Evolutionary conservation across 2,797 vertebrate species (phyloP).

Genomic region (Gymnothorax reevesii): DNA sequence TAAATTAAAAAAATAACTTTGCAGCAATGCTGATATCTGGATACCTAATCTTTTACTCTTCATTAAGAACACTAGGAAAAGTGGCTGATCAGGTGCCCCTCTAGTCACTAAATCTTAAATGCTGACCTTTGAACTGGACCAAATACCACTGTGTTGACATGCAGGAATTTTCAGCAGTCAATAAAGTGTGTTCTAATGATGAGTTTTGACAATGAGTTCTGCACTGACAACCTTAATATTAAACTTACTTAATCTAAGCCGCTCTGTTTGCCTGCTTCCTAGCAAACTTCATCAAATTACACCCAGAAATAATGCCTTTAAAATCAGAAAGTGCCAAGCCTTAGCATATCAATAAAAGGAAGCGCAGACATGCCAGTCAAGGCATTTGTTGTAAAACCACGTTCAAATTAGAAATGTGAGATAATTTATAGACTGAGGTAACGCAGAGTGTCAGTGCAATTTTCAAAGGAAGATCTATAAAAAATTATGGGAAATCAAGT

Average conservation of each 20-base stretch:
- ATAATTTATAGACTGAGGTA: background rate
- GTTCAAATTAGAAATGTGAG: too few relatives aligned
- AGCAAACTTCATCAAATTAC: background rate
- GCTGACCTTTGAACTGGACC: conserved; percentile 21
- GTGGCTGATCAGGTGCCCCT: background rate
- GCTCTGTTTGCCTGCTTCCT: background rate
- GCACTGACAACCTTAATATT: background rate
- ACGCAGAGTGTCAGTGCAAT: background rate
- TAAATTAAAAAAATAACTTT: background rate
- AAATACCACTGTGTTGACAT: background rate
- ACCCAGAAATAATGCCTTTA: background rate
- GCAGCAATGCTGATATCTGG: background rate
- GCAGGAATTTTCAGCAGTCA: conserved; percentile 9
- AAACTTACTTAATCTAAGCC: background rate
- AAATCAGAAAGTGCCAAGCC: background rate
- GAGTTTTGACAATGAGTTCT: background rate
- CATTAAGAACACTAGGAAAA: background rate
- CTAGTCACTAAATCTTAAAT: conserved; percentile 21
- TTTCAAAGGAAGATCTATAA: background rate
- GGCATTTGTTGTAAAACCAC: too few relatives aligned
- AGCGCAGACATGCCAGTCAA: too few relatives aligned
- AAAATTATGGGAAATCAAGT: background rate
- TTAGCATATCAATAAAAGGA: background rate
- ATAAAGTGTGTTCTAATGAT: conserved; percentile 24
- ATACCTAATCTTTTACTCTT: background rate